phyloP scores from a whole-genome alignment of 2,797 vertebrate genomes.

The Tarsius wallacei region DNA sequence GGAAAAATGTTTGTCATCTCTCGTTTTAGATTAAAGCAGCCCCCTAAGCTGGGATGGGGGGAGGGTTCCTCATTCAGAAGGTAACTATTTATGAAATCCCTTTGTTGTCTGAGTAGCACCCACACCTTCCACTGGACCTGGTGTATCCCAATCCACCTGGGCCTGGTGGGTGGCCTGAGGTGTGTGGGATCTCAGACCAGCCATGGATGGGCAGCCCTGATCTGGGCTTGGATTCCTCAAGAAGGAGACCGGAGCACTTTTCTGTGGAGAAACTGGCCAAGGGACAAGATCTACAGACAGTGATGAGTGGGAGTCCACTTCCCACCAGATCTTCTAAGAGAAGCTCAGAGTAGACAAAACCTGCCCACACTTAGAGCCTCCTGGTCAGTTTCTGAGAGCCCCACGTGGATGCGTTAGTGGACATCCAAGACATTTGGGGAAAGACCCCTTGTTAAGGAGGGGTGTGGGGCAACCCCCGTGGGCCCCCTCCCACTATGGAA shows the following conservation, averaged over 20 bases:
- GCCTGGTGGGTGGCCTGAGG: background rate
- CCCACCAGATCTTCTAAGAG: background rate
- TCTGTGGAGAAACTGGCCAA: background rate
- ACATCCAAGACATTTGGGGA: background rate
- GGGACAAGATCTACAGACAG: background rate
- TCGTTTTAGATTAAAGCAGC: background rate
- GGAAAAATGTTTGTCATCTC: background rate
- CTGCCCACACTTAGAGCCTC: background rate
- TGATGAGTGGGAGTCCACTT: background rate
- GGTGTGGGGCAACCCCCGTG: too few relatives aligned
- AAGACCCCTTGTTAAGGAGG: background rate
- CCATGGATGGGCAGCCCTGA: rapidly evolving
- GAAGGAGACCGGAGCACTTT: background rate
- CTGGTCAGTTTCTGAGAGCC: background rate
- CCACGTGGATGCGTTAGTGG: background rate
- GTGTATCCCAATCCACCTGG: background rate
- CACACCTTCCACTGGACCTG: background rate
- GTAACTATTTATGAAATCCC: background rate
- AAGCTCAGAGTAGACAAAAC: background rate
- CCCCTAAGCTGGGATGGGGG: background rate
- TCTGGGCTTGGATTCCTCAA: background rate
- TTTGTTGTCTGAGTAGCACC: background rate
- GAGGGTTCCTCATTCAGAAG: background rate
- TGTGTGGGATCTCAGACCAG: background rate
- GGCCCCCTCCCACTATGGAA: too few relatives aligned